A percentile compares a stretch with the other conserved stretches of the same genome.
Evolutionary conservation across 2,888 invertebrate species (phyloP).

Genomic region (Polymixis flavicincta): DNA sequence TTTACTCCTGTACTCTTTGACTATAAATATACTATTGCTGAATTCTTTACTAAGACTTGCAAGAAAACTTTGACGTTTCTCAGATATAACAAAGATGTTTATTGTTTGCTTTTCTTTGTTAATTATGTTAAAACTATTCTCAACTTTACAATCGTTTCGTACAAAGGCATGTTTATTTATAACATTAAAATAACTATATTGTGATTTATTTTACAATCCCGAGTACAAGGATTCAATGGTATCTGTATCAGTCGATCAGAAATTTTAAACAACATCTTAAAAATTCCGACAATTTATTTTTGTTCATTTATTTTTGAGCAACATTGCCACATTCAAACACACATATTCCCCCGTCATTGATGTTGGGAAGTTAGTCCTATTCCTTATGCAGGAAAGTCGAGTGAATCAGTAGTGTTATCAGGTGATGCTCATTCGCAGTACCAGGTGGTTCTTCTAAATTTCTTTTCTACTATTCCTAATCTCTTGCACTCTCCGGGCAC

Average conservation of each 20-base stretch:
- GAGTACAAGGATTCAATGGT: conserved; percentile 56
- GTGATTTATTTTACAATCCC: conserved; percentile 27
- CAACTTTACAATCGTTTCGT: conserved; percentile 17
- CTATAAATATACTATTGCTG: conserved; percentile 19
- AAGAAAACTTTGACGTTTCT: conserved; percentile 16
- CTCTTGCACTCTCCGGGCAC: conserved; percentile 88
- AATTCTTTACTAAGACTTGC: conserved; percentile 34
- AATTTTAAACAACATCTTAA: conserved; percentile 23
- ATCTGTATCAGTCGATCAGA: conserved; percentile 65
- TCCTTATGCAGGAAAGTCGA: conserved; percentile 46
- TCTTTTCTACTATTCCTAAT: conserved; percentile 76
- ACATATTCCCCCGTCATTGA: conserved; percentile 33
- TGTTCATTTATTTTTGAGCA: conserved; percentile 61
- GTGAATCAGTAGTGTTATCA: conserved; percentile 38
- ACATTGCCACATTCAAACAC: conserved; percentile 44
- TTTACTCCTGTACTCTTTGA: conserved; percentile 51
- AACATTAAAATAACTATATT: conserved; percentile 35
- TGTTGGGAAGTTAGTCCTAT: conserved; percentile 33
- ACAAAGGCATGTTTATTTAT: conserved; percentile 35
- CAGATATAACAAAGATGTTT: neutral
- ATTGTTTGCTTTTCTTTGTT: conserved; percentile 32
- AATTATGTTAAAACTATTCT: conserved; percentile 29
- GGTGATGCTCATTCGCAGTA: conserved; percentile 84
- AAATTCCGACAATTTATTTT: conserved; percentile 54
- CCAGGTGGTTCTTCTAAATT: conserved; percentile 87